Conservation (phyloP, 2,888 invertebrate species). For the Heliconius aoede region DNA sequence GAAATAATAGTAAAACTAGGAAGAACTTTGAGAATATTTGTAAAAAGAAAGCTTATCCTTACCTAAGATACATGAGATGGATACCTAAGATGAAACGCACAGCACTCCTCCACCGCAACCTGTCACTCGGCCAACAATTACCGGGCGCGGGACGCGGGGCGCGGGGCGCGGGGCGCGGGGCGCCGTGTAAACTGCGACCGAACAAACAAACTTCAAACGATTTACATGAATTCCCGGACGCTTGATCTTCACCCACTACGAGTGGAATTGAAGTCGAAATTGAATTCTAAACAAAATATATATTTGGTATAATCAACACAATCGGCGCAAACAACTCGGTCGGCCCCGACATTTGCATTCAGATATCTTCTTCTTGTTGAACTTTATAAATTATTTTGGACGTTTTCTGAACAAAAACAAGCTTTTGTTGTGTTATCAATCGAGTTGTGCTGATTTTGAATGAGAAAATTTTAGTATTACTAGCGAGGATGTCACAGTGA, state of each 20-base stretch:
- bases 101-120: too few relatives aligned
- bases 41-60: too few relatives aligned
- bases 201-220: conserved; percentile 17
- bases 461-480: neutral
- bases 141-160: neutral
- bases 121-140: neutral
- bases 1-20: too few relatives aligned
- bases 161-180: too few relatives aligned
- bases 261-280: conserved; percentile 3
- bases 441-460: neutral
- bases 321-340: conserved; percentile 24
- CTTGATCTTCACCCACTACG: conserved; percentile 21
- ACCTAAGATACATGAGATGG: too few relatives aligned
- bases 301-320: conserved; percentile 23
- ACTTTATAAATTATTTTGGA: conserved; percentile 21
- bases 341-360: conserved; percentile 24
- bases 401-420: conserved; percentile 20
- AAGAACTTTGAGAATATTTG: too few relatives aligned
- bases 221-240: conserved; percentile 10
- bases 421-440: conserved; percentile 9
- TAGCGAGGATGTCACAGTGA: neutral
- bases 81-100: too few relatives aligned
- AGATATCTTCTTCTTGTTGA: conserved; percentile 31
- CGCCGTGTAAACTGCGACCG: neutral
- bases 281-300: conserved; percentile 19